A percentile compares a stretch with the other conserved stretches of the same genome.
phyloP scores from a whole-genome alignment of 2,797 vertebrate species.

The Lagodon rhomboides region DNA sequence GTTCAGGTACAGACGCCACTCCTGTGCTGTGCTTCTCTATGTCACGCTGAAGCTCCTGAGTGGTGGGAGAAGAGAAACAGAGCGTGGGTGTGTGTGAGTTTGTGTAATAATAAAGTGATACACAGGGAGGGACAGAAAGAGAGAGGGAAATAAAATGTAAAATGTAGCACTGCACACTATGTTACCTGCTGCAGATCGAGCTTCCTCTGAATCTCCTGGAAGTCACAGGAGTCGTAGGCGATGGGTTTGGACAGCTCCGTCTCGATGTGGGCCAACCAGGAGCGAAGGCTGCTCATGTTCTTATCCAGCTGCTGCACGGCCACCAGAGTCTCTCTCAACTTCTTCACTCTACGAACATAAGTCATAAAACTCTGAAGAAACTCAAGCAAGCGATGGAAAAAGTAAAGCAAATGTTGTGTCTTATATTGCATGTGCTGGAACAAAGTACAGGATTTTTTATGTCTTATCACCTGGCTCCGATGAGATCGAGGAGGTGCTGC shows the following conservation, averaged over 20 bases:
- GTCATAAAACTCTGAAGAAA: background rate
- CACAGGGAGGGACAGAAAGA: background rate
- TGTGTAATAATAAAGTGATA: background rate
- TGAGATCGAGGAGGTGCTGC: conserved; percentile 97
- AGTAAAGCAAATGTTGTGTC: background rate
- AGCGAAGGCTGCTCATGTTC: conserved; percentile 95
- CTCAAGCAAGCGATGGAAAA: background rate
- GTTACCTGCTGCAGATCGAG: conserved; percentile 96
- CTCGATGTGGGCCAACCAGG: conserved; percentile 96
- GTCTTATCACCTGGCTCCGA: conserved; percentile 91
- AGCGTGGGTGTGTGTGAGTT: background rate
- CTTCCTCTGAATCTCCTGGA: conserved; percentile 95
- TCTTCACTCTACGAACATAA: conserved; percentile 90
- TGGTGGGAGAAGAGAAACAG: background rate
- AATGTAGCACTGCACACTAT: background rate
- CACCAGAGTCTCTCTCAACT: conserved; percentile 95
- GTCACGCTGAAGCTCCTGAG: conserved; percentile 95
- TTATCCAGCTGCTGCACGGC: conserved; percentile 98
- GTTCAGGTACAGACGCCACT: conserved; percentile 95
- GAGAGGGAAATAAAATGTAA: background rate
- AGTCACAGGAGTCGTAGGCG: conserved; percentile 93
- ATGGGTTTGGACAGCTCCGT: conserved; percentile 95
- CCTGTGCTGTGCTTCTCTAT: conserved; percentile 99
- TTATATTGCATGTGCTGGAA: background rate
- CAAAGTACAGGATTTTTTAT: background rate